Evolutionary conservation across 2,797 vertebrate species (phyloP).

Genomic region (Liasis olivaceus): DNA sequence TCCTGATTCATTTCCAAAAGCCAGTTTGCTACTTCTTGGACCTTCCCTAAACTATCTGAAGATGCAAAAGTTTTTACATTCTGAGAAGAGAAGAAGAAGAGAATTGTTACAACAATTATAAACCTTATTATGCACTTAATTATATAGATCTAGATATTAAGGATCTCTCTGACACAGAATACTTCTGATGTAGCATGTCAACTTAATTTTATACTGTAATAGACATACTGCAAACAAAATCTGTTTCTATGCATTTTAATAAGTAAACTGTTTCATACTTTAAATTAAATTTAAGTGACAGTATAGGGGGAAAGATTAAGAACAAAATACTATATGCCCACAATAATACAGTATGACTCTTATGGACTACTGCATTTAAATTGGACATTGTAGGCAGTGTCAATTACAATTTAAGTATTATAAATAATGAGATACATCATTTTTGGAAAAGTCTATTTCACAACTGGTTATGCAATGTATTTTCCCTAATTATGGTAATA

Average conservation of each 20-base stretch:
- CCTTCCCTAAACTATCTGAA: constrained; percentile 99
- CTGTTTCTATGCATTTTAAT: neutral
- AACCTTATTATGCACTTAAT: neutral
- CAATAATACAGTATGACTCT: neutral
- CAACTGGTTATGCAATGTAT: neutral
- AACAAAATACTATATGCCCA: neutral
- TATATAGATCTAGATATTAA: neutral
- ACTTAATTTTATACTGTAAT: neutral
- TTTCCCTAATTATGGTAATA: neutral
- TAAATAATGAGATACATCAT: neutral
- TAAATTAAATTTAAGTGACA: neutral
- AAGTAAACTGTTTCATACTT: neutral
- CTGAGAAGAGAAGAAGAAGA: constrained; percentile 72
- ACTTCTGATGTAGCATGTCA: neutral
- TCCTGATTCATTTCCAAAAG: constrained; percentile 99
- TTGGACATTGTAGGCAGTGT: neutral
- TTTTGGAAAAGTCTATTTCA: constrained; percentile 17
- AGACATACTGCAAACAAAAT: neutral
- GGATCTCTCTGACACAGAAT: neutral
- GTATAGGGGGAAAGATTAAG: neutral
- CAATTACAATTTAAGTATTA: neutral
- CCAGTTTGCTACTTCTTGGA: constrained; percentile 99
- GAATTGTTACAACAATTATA: constrained; percentile 23
- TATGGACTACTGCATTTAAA: neutral
- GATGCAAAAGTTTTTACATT: constrained; percentile 98